These are phyloP conservation scores for Anodontia alba DNA, from an alignment of 2,888 invertebrate species.

Conservation along the genomic window DNA sequence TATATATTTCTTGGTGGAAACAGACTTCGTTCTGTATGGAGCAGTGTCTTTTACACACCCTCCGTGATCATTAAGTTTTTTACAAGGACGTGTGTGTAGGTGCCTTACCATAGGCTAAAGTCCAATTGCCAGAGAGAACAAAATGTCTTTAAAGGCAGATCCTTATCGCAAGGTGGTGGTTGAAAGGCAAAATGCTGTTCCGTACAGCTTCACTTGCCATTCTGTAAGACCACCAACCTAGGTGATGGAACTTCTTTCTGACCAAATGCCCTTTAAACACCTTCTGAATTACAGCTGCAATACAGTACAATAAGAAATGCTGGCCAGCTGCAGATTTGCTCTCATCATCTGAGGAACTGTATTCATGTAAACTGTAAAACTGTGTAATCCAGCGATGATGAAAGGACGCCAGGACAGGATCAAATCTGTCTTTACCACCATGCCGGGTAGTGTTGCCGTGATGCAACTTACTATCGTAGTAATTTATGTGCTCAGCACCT, in stretches of 20 bases:
- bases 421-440: background rate
- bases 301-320: background rate
- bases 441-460: background rate
- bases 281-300: background rate
- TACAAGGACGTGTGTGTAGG: background rate
- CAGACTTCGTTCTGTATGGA: background rate
- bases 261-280: background rate
- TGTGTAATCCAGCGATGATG: background rate
- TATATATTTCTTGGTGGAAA: background rate
- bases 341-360: background rate
- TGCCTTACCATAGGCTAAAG: background rate
- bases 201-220: background rate
- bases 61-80: background rate
- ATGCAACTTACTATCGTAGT: background rate
- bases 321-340: background rate
- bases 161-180: background rate
- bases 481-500: slow-evolving; percentile 6
- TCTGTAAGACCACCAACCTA: background rate
- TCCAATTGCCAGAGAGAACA: background rate
- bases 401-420: background rate
- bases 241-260: background rate
- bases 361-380: background rate
- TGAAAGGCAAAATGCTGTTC: background rate
- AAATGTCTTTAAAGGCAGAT: no score
- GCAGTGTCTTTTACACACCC: background rate